Evolutionary conservation across 1,140 invertebrate genomes (phyloP).

Genomic region (Yoshiicerus persimilis): DNA sequence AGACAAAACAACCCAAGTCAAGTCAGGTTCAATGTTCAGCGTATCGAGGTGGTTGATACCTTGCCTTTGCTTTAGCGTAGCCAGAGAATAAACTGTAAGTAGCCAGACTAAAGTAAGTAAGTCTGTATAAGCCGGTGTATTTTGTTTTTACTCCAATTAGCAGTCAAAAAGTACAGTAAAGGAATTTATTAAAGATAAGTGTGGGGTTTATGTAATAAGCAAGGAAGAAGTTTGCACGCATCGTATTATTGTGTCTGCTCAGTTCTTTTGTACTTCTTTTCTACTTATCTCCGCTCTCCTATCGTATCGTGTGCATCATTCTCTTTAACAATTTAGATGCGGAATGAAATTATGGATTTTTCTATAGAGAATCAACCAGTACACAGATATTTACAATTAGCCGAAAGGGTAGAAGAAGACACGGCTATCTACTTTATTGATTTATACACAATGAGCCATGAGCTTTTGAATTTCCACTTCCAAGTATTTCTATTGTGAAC

Average conservation of each 20-base stretch:
- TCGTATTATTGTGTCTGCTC: background rate
- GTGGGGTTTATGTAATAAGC: conserved; percentile 8
- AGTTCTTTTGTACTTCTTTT: background rate
- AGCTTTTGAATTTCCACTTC: conserved; percentile 6
- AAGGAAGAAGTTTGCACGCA: background rate
- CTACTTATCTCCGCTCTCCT: background rate
- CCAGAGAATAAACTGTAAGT: background rate
- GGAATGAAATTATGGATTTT: background rate
- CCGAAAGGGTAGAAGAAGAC: background rate
- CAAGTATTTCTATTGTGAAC: conserved; percentile 1
- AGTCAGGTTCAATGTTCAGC: conserved; percentile 5
- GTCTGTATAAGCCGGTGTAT: background rate
- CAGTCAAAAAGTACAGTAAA: conserved; percentile 5
- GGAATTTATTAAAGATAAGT: conserved; percentile 25
- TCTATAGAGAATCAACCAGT: background rate
- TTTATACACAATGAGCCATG: conserved; percentile 13
- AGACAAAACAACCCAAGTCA: background rate
- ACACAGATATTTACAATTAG: background rate
- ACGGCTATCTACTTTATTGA: conserved; percentile 7
- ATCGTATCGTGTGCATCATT: background rate
- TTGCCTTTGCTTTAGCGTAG: background rate
- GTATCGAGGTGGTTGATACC: background rate
- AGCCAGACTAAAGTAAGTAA: background rate
- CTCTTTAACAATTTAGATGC: background rate
- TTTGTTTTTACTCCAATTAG: conserved; percentile 29